A percentile compares a stretch with the other conserved stretches of the same genome.
Conservation (phyloP, 2,113 vertebrate species). For the Macquaria ambigua region DNA sequence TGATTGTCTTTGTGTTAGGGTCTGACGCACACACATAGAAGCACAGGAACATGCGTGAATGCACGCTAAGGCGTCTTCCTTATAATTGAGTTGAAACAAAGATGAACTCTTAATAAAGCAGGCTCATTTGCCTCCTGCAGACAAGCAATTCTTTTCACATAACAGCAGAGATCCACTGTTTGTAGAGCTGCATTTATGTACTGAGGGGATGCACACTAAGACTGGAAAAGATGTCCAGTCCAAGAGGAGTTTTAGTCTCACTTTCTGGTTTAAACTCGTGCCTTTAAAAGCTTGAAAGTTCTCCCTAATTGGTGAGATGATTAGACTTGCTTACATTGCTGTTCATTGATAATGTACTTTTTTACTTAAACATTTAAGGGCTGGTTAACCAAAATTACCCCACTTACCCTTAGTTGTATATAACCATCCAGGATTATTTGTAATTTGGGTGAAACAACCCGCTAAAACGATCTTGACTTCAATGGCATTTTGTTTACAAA, state of each 20-base stretch:
- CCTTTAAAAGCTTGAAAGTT: background rate
- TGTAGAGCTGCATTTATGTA: conserved; percentile 5
- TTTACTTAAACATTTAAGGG: background rate
- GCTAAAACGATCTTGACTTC: background rate
- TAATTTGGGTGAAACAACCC: background rate
- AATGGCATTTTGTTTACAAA: background rate
- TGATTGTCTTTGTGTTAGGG: background rate
- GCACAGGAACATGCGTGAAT: conserved; percentile 21
- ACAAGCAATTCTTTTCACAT: conserved; percentile 40
- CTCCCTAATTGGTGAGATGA: background rate
- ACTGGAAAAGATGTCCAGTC: background rate
- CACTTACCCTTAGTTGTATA: background rate
- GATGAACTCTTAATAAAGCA: conserved; percentile 53
- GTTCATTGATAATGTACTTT: background rate
- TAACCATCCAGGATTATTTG: background rate
- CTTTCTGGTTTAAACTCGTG: background rate
- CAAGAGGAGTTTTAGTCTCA: background rate
- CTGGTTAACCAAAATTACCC: background rate
- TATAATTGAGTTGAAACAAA: conserved; percentile 59
- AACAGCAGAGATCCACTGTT: conserved; percentile 17
- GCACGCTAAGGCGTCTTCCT: conserved; percentile 42
- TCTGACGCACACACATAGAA: conserved; percentile 7
- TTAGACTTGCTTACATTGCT: background rate
- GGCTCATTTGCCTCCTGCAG: conserved; percentile 37
- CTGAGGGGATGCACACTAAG: background rate